Evolutionary conservation across 2,888 invertebrate species (phyloP), one percentile per base, ranked within the genome.

Genomic region (Apamea anceps): DNA sequence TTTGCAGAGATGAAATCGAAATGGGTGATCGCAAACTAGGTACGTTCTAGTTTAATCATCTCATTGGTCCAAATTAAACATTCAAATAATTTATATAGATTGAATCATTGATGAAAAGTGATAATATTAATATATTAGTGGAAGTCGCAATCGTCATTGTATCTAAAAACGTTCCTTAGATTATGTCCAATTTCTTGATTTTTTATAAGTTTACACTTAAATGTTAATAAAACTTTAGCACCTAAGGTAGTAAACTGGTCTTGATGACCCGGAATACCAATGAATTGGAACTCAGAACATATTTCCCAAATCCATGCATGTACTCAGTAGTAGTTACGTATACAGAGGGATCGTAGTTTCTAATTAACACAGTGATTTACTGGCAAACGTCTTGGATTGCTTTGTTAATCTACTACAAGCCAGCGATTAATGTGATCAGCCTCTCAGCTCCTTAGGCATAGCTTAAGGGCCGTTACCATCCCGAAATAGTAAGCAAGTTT

Each of bases 361-460:
- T 75, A 54, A 62, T 75, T 75, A 62, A n/a, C 74, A 7, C 68
- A 62, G n/a, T 67, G 62, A 80, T 81, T 63, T 62, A 80, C 18
- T 54, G 51, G 54, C 25, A 6, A 68, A 62, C 25, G 45, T 42
- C 45, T 37, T 28, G 54, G 54, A 37, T 67, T 42, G 66, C 25
- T 62, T n/a, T 13, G 18, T 62, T 68, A 68, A 80, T 48, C 10
- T 37, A 25, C 51, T 6, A 48, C 48, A 10, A 75, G 15, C 25
- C 28, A 54, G n/a, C 5, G 45, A 13, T 54, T 62, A 37, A 75
- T 75, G 54, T 37, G 28, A 68, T 68, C 25, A 28, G n/a, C 2
- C 3, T 42, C 48, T 15, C 10, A 32, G 37, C 54, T 51, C 21
- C 10, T 1, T 57, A 18, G 13, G 21, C n/a, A 60, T 13, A 48